Evolutionary conservation across 2,113 vertebrate species (phyloP), one percentile per base, ranked within the genome.

Genomic region (Podiceps cristatus): DNA sequence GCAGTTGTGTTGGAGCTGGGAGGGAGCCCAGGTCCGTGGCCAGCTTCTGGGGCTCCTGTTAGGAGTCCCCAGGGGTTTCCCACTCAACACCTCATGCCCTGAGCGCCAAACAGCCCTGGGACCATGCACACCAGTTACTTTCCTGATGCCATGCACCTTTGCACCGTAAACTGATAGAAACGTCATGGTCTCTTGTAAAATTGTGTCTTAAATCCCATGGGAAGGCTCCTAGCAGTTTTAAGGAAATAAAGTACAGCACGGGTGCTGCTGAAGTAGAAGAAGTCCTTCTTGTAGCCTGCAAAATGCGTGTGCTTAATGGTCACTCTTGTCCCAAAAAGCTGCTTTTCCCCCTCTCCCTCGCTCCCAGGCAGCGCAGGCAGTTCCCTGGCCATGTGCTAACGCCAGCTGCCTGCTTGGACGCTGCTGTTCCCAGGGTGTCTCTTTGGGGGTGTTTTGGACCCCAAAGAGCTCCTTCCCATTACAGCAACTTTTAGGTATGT

Each of bases 401-500:
- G 64, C 20, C 63, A 62, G 35, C 28, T 72, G 52, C 10, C 7
- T 87, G 52, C 40, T 31, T 64, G 71, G 55, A 40, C 9, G 3
- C 49, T 27, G 15, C 52, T 52, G 0, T 33, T 86, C 60, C 66
- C 6, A 0, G 11, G 8, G 16, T 1, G 1, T 68, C 47, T 53
- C 27, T 47, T 14, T 24, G 10, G 68, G 28, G 24, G 2, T 33
- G 20, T 68, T 92, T 52, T 35, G 78, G 23, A 82, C n/a, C 44
- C 28, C 56, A 47, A 13, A 86, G 24, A 78, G 13, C 11, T 44
- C 77, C 67, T 79, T 91, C 53, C 35, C 14, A 13, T 58, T 35
- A 37, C 72, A 80, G 63, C 9, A 60, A 4, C 45, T 66, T 67
- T 15, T 22, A 73, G 72, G 24, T 66, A 24, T 4, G 1, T 53